phyloP scores from a whole-genome alignment of 1,140 invertebrate genomes.

The Lycorma delicatula region DNA sequence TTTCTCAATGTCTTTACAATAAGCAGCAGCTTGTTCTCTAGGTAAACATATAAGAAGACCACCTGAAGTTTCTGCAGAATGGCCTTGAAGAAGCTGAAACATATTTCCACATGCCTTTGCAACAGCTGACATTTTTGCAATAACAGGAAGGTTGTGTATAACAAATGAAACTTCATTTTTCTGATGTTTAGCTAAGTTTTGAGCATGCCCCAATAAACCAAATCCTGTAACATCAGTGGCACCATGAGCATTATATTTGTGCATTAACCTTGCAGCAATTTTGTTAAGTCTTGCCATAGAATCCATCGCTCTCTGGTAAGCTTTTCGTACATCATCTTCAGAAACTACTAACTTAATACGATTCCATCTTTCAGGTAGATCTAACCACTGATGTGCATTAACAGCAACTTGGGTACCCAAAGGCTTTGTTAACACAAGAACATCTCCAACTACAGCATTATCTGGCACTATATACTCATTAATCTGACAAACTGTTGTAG shows the following conservation, averaged over 20 bases:
- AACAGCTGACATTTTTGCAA: conserved; percentile 96
- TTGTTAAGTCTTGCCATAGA: conserved; percentile 93
- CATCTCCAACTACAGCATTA: conserved; percentile 92
- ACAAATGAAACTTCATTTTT: conserved; percentile 96
- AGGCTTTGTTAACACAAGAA: conserved; percentile 92
- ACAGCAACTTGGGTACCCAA: conserved; percentile 91
- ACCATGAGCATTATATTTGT: conserved; percentile 95
- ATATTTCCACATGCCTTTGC: conserved; percentile 89
- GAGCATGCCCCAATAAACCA: conserved; percentile 90
- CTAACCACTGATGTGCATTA: conserved; percentile 95
- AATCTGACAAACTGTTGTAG: conserved; percentile 86
- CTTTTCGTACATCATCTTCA: conserved; percentile 88
- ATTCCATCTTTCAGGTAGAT: conserved; percentile 91
- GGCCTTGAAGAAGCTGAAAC: conserved; percentile 87
- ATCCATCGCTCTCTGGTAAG: conserved; percentile 91
- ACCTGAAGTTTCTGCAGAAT: conserved; percentile 68
- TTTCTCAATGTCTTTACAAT: conserved; percentile 95
- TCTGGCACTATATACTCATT: conserved; percentile 93
- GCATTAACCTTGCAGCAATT: conserved; percentile 89
- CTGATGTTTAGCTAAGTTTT: conserved; percentile 90
- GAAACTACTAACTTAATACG: conserved; percentile 89
- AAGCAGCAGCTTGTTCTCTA: conserved; percentile 89
- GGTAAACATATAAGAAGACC: conserved; percentile 90
- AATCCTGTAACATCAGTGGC: conserved; percentile 97
- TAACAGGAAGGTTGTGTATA: conserved; percentile 93